Evolutionary conservation across 2,797 vertebrate genomes (phyloP), one percentile per base, ranked within the genome.

Genomic region (Syngnathus acus): DNA sequence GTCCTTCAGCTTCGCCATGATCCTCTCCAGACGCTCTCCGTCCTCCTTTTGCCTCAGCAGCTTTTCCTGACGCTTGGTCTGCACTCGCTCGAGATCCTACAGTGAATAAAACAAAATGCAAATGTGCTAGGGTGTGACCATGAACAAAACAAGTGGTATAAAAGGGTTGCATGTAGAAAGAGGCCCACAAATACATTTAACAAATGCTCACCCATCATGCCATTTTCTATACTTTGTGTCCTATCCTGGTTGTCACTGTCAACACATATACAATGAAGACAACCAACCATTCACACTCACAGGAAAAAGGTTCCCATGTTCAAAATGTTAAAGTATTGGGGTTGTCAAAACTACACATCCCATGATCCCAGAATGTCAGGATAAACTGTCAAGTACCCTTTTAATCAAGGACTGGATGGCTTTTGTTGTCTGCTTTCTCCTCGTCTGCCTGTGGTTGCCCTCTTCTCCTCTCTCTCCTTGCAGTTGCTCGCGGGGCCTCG

Each of bases 31-130:
- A 79, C 88, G 90, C 78, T 94, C 90, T 70, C 65, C 72, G 62
- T 92, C 91, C 72, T 92, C 86, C 66, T 82, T 80, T 78, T 92
- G 91, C 76, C 85, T 92, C 68, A 77, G 70, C 51, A 91, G 91
- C 74, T 88, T 94, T 64, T 92, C 91, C 68, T 90, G 82, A 72
- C 89, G 77, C 69, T 88, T 94, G 72, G 86, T 69, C 77, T 94
- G 91, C 68, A 95, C 83, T 81, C 92, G 94, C 71, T 75, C 85
- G 60, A 93, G 86, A 88, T 95, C 93, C 95, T 97, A 82, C 67
- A 72, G 32, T 71, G 47, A 37, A 38, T 38, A 19, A 61, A 13
- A 61, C 37, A 42, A 58, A 38, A 45, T 14, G 43, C 43, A 45
- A 45, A 4, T 43, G 42, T 13, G 13, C 43, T 45, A 11, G 43